Percentiles rank a stretch among this genome's conserved stretches.
phyloP scores from a whole-genome alignment of 2,113 vertebrate species.

The Odocoileus hemionus region DNA sequence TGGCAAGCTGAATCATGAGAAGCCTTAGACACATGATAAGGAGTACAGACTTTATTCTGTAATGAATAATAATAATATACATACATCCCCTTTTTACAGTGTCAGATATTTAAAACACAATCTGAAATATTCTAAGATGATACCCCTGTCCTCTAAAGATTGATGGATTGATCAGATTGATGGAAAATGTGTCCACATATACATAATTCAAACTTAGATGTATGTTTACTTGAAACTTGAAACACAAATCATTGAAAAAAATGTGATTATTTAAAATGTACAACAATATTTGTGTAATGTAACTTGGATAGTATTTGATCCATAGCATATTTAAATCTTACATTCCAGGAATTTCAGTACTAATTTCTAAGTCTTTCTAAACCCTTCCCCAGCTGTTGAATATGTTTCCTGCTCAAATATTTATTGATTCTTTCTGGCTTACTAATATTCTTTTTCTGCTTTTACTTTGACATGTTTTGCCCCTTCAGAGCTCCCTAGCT shows the following conservation, averaged over 20 bases:
- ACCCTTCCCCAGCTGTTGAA: not conserved
- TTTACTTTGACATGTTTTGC: not conserved
- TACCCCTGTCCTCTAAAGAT: not conserved
- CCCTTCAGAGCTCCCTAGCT: not conserved
- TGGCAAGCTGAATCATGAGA: not conserved
- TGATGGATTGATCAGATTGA: not conserved
- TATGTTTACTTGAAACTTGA: not conserved
- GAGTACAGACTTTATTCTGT: not conserved
- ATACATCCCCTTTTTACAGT: not conserved
- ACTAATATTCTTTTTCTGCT: not conserved
- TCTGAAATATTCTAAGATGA: not conserved
- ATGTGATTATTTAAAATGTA: not conserved
- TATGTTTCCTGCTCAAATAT: not conserved
- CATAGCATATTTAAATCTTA: not conserved
- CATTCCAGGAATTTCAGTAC: not conserved
- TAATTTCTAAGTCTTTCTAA: not conserved
- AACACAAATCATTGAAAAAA: not conserved
- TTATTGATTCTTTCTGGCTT: not conserved
- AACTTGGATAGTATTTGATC: not conserved
- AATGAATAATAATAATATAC: not conserved
- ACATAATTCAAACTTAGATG: not conserved
- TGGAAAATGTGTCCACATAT: not conserved
- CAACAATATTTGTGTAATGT: not conserved
- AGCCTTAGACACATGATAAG: not conserved
- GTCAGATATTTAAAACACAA: slow-evolving; percentile 26